Conservation (phyloP, 1,140 invertebrate genomes). For the Heliothis virescens region DNA sequence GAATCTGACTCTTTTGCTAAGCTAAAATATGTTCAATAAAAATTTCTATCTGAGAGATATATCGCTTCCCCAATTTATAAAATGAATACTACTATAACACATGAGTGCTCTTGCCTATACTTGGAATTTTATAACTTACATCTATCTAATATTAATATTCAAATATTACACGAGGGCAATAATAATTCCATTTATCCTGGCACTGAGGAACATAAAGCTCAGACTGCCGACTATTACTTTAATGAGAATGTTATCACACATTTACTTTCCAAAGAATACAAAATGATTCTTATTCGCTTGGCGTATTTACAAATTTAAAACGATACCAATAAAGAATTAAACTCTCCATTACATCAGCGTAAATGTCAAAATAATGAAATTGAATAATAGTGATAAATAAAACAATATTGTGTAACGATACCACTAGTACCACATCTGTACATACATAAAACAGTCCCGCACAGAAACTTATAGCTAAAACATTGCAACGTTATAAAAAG, state of each 20-base stretch:
- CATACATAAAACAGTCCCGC: constrained; percentile 67
- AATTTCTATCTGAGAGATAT: constrained; percentile 78
- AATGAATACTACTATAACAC: constrained; percentile 69
- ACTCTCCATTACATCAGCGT: neutral
- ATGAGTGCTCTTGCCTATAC: constrained; percentile 52
- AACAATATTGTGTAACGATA: constrained; percentile 47
- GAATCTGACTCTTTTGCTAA: constrained; percentile 81
- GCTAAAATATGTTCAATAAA: constrained; percentile 77
- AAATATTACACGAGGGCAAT: constrained; percentile 65
- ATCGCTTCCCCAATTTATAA: constrained; percentile 71
- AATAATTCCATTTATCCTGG: constrained; percentile 64
- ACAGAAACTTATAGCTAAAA: constrained; percentile 71
- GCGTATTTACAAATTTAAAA: constrained; percentile 63
- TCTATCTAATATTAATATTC: constrained; percentile 55
- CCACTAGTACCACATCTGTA: constrained; percentile 61
- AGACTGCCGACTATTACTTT: constrained; percentile 51
- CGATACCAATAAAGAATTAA: constrained; percentile 48
- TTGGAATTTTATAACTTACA: constrained; percentile 59
- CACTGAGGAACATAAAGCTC: constrained; percentile 58
- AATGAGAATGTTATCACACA: constrained; percentile 47
- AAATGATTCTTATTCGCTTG: constrained; percentile 62
- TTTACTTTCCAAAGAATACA: constrained; percentile 51
- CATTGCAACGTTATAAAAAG: constrained; percentile 75
- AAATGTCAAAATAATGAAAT: constrained; percentile 15
- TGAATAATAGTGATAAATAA: constrained; percentile 56